These are phyloP conservation scores for Machimus rusticus DNA, from an alignment of 2,888 invertebrate species.

Conservation along the genomic window DNA sequence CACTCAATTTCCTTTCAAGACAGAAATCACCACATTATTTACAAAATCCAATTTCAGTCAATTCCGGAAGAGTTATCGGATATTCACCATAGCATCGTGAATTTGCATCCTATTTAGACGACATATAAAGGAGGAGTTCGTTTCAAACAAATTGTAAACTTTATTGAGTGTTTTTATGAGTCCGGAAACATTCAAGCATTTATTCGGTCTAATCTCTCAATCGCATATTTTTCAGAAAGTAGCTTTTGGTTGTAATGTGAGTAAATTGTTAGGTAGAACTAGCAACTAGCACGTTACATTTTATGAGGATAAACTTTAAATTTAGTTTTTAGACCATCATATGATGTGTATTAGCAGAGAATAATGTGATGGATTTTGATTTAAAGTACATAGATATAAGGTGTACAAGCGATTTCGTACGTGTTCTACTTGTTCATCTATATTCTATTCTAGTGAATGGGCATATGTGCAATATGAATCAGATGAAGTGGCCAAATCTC, in stretches of 20 bases:
- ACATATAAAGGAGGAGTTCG: not conserved
- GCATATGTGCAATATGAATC: not conserved
- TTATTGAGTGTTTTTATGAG: not conserved
- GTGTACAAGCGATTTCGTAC: not conserved
- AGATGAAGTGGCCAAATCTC: not conserved
- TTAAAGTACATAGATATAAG: no score
- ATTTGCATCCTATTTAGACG: not conserved
- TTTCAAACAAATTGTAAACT: not conserved
- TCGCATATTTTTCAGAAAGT: not conserved
- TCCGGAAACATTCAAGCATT: not conserved
- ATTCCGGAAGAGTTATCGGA: not conserved
- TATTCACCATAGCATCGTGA: not conserved
- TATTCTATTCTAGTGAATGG: not conserved
- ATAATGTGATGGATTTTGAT: not conserved
- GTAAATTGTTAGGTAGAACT: not conserved
- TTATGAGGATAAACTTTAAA: not conserved
- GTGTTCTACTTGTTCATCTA: not conserved
- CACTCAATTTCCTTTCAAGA: not conserved
- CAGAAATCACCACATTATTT: not conserved
- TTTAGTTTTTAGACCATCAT: not conserved
- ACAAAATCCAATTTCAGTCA: not conserved
- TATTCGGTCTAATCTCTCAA: not conserved
- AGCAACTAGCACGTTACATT: not conserved
- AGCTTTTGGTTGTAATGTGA: not conserved
- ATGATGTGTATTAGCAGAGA: no score